Evolutionary conservation across 37 sponge, comb jelly and placozoan species (phyloP).

Genomic region (Cliona cf. orientalis): DNA sequence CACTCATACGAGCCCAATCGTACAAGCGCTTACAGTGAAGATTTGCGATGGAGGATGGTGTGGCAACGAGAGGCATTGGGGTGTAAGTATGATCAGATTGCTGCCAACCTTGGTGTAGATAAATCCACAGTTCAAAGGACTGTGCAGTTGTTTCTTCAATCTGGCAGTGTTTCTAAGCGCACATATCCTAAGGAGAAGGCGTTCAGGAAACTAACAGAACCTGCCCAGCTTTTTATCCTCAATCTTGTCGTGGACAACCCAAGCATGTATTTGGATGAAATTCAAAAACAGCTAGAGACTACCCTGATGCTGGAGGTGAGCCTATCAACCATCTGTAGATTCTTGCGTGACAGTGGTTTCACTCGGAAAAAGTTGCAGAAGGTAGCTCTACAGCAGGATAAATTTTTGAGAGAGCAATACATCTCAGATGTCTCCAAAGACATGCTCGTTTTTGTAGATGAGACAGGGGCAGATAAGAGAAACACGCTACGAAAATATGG

Average conservation of each 20-base stretch:
- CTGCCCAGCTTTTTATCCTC: conserved; percentile 32
- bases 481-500: conserved; percentile 23
- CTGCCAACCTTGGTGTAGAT: conserved; percentile 32
- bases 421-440: conserved; percentile 19
- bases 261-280: conserved; percentile 23
- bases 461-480: conserved; percentile 38
- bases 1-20: not conserved
- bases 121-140: conserved; percentile 17
- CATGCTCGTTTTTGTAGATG: conserved; percentile 44
- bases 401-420: conserved; percentile 12
- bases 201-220: conserved; percentile 6
- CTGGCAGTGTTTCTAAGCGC: conserved; percentile 25
- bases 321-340: conserved; percentile 19
- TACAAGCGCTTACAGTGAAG: conserved; percentile 37
- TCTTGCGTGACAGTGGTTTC: conserved; percentile 25
- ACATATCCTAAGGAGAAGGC: conserved; percentile 17
- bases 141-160: conserved; percentile 8
- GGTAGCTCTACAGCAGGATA: conserved; percentile 19
- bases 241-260: conserved; percentile 30
- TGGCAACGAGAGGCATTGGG: conserved; percentile 30
- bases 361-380: conserved; percentile 22
- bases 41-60: conserved; percentile 41
- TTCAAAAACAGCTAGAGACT: conserved; percentile 11
- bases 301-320: not conserved
- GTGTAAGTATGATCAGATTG: not conserved